These are phyloP conservation scores for Bombus haemorrhoidalis DNA, from an alignment of 1,140 invertebrate species.

Conservation along the genomic window DNA sequence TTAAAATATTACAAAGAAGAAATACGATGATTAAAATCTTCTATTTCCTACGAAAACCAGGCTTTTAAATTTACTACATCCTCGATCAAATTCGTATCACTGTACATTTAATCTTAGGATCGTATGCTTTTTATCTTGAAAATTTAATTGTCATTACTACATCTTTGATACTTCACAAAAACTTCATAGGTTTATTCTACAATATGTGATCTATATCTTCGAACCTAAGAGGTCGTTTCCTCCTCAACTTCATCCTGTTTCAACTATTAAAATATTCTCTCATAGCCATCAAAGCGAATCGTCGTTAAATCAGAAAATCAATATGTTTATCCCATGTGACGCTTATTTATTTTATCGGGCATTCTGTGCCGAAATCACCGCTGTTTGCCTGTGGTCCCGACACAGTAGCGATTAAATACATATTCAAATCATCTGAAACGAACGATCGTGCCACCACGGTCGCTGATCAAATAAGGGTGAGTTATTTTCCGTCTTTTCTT, in stretches of 20 bases:
- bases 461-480: not conserved
- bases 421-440: not conserved
- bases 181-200: not conserved
- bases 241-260: not conserved
- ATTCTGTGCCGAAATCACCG: not conserved
- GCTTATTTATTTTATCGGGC: not conserved
- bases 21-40: too few relatives aligned
- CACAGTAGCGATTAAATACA: not conserved
- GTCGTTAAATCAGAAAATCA: not conserved
- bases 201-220: not conserved
- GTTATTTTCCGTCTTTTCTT: not conserved
- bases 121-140: too few relatives aligned
- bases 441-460: not conserved
- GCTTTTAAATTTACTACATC: too few relatives aligned
- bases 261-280: not conserved
- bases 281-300: too few relatives aligned
- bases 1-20: too few relatives aligned
- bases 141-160: too few relatives aligned
- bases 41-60: too few relatives aligned
- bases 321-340: not conserved
- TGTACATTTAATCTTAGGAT: too few relatives aligned
- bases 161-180: too few relatives aligned
- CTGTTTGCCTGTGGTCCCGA: not conserved
- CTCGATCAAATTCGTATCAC: too few relatives aligned
- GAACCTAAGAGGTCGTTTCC: not conserved